phyloP scores from a whole-genome alignment of 2,888 invertebrate species.

The Napeogenes sylphis region DNA sequence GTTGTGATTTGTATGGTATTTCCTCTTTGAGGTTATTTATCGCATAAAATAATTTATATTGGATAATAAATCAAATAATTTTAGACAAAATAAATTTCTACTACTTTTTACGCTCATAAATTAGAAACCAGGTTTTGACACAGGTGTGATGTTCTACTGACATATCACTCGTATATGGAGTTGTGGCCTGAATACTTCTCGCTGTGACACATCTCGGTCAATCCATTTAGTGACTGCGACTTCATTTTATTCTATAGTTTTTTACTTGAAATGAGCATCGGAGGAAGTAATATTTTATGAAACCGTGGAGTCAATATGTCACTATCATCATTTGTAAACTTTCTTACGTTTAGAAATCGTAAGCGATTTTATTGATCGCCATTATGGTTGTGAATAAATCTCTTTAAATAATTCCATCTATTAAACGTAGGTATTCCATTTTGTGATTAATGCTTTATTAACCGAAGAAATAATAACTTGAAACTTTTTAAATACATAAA shows the following conservation, averaged over 20 bases:
- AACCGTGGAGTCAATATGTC: slow-evolving; percentile 17
- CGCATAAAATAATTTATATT: background rate
- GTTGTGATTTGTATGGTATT: background rate
- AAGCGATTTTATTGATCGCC: slow-evolving; percentile 6
- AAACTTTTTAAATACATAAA: too few species aligned
- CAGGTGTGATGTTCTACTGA: slow-evolving; percentile 36
- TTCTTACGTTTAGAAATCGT: slow-evolving; percentile 21
- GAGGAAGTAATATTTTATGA: slow-evolving; percentile 16
- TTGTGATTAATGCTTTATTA: too few species aligned
- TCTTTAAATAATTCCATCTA: background rate
- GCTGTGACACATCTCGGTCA: slow-evolving; percentile 31
- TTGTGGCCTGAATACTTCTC: slow-evolving; percentile 19
- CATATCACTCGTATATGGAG: slow-evolving; percentile 31
- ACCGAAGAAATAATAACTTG: too few species aligned
- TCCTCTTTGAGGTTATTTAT: background rate
- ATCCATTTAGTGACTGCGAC: slow-evolving; percentile 24
- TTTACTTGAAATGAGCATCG: slow-evolving; percentile 14
- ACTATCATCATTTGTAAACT: slow-evolving; percentile 11
- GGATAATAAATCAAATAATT: background rate
- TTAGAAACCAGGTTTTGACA: slow-evolving; percentile 45
- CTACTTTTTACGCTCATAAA: slow-evolving; percentile 23
- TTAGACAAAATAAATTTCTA: background rate
- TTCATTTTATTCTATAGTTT: slow-evolving; percentile 21
- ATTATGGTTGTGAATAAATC: too few species aligned
- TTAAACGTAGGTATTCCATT: background rate